These are phyloP conservation scores for Phodopus roborovskii DNA, from an alignment of 2,113 vertebrate species.

Conservation along the genomic window DNA sequence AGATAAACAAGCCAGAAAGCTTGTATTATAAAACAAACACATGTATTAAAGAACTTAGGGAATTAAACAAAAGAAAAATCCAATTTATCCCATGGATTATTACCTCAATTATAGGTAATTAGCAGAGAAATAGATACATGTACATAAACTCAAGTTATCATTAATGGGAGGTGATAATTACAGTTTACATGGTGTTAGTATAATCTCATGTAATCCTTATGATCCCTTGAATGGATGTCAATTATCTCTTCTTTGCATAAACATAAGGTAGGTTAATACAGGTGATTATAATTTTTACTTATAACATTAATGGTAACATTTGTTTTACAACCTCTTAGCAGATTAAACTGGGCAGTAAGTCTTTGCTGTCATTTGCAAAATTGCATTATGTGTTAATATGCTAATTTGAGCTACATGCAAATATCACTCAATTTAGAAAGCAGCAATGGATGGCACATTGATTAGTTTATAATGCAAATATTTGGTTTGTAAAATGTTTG, in stretches of 20 bases:
- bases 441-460: conserved; percentile 18
- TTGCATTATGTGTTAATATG: conserved; percentile 61
- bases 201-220: conserved; percentile 76
- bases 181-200: conserved; percentile 57
- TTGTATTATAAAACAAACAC: conserved; percentile 47
- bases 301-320: conserved; percentile 69
- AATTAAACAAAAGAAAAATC: conserved; percentile 38
- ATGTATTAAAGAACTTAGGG: conserved; percentile 17
- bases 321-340: conserved; percentile 72
- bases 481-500: conserved; percentile 20
- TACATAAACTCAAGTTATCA: conserved; percentile 54
- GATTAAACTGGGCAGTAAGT: conserved; percentile 60
- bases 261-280: conserved; percentile 67
- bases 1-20: conserved; percentile 16
- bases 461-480: conserved; percentile 38
- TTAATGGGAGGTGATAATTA: conserved; percentile 78
- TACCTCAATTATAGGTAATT: conserved; percentile 74
- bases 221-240: conserved; percentile 74
- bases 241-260: conserved; percentile 70
- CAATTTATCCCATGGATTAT: conserved; percentile 66
- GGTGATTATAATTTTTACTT: conserved; percentile 54
- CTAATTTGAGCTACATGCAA: conserved; percentile 68
- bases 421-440: conserved; percentile 65
- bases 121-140: conserved; percentile 67
- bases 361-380: conserved; percentile 62